Evolutionary conservation across 2,113 vertebrate species (phyloP), one percentile per base, ranked within the genome.

Genomic region (Gadus chalcogrammus): DNA sequence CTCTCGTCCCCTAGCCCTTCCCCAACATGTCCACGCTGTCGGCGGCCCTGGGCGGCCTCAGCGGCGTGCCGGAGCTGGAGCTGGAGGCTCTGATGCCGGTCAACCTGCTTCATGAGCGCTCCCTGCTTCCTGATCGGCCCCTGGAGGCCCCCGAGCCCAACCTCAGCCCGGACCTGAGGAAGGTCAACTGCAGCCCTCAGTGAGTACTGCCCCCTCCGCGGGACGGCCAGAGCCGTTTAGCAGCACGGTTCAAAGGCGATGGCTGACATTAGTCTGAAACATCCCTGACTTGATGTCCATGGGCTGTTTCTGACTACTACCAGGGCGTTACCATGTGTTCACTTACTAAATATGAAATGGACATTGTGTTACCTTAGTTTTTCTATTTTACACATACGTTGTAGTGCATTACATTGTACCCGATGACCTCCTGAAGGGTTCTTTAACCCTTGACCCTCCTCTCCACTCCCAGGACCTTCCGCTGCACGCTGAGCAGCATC

Each of bases 151-250:
- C 95, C 8, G 92, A 96, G 71, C 96, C 97, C 79, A 97, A 95
- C 88, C 90, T 99, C 82, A 98, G 93, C 80, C 76, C 91, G 4
- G 95, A 98, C 60, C 94, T 98, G 64, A 95, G 86, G 83, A 99
- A 94, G 80, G 88, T 95, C 85, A 99, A 99, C 91, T 99, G 97
- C 87, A 97, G 92, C 84, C 94, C 96, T 31, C 93, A 99, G 97
- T 99, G 92, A 91, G 42, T 48, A 48, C 42, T 9, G 42, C 9
- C 0, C 1, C 42, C 8, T 3, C 24, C 1, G 2, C 24, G 24
- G 24, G 1, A 24, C 2, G 24, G 24, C 2, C 24, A 24, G 2
- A 24, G 2, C 24, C 24, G 2, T 24, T 24, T 2, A 24, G 24
- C 24, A 48, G 12, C 42, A 48, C 2, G 42, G 42, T 48, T 48